Base-by-base conservation (phyloP, 2,113 vertebrate species). In the Labeo catla region DNA sequence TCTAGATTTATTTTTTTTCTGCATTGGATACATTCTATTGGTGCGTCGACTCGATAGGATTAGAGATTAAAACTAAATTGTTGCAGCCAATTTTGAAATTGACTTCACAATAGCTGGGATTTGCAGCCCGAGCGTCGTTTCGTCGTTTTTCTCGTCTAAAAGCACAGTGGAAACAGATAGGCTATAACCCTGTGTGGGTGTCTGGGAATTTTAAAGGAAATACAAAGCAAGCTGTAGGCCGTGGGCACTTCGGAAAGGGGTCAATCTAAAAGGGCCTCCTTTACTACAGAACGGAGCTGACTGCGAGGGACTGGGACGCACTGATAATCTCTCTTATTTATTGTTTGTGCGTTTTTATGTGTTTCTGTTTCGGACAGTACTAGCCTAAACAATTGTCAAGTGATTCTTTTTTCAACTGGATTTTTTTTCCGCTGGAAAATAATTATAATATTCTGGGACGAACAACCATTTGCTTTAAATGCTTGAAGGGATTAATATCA, bases 111-210 rank as follows among this genome's bases (percentile, higher is more conserved):
- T 65, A 12, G 7, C 21, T 65, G 4, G 28, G 54, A 50, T 74
- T 66, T 86, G 45, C 61, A 49, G 59, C 85, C 76, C 34, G 73
- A 28, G 45, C 21, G 21, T 43, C 68, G 50, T 84, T 80, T 88
- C 59, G 84, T 74, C 72, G 45, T 52, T 82, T 61, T 59, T 36
- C 36, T 66, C 2, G n/a, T 19, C 86, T 63, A 36, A 85, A 80
- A 66, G 86, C 84, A 76, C 47, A 23, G 83, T 76, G 76, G 66
- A 86, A 83, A 84, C 65, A 85, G 16, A 76, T 74, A 8, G 57
- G 57, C 57, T 61, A 79, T 49, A 89, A 93, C 94, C 95, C 93
- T 83, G 96, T 92, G 97, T 98, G 95, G 97, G 97, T 95, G 96
- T 91, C 93, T 90, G 77, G 91, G 91, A 90, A 91, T 91, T 95